Evolutionary conservation across 2,888 invertebrate genomes (phyloP).

Genomic region (Malachius bipustulatus): DNA sequence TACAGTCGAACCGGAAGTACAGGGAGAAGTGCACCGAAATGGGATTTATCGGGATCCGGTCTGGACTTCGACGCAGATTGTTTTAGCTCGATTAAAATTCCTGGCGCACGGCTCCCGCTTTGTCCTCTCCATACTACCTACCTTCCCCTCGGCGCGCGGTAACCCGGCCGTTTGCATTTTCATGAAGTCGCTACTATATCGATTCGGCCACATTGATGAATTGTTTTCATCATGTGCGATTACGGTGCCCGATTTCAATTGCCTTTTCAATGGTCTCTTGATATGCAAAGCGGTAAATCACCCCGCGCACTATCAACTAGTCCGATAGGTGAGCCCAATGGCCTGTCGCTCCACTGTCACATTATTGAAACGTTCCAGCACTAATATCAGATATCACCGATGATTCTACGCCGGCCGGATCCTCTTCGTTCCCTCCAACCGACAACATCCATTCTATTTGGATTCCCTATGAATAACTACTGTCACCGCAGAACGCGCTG

Average conservation of each 20-base stretch:
- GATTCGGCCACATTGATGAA: constrained; percentile 36
- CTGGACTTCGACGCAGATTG: constrained; percentile 34
- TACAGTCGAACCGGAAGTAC: too few species aligned
- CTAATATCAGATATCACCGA: not conserved
- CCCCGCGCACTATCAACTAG: constrained; percentile 34
- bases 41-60: constrained; percentile 36
- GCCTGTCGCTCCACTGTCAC: constrained; percentile 28
- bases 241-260: constrained; percentile 39
- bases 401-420: too few species aligned
- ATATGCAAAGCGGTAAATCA: constrained; percentile 37
- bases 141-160: constrained; percentile 8
- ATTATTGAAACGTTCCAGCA: constrained; percentile 22
- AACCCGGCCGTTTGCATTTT: constrained; percentile 28
- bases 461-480: too few species aligned
- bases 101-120: constrained; percentile 30
- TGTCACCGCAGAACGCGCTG: too few species aligned
- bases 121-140: constrained; percentile 22
- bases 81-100: constrained; percentile 39
- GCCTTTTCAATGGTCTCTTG: constrained; percentile 38
- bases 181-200: constrained; percentile 29
- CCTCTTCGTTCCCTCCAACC: too few species aligned
- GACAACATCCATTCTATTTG: too few species aligned
- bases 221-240: constrained; percentile 41
- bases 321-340: constrained; percentile 29
- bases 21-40: constrained; percentile 29